Percentiles rank a stretch among this genome's conserved stretches.
Evolutionary conservation across 2,113 vertebrate species (phyloP).

Genomic region (Pitta sordida): DNA sequence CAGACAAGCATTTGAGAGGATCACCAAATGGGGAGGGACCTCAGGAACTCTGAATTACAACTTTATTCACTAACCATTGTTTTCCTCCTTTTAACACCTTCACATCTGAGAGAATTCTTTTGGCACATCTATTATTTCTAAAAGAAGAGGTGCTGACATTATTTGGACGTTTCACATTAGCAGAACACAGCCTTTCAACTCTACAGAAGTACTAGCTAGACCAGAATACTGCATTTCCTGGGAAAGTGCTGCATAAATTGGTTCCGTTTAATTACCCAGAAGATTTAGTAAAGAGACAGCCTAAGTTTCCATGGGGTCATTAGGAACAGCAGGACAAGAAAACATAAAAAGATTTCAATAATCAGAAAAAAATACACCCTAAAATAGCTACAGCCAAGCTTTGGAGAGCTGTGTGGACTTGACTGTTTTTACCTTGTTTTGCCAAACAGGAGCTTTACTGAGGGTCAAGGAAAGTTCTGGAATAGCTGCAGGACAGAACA

Average conservation of each 20-base stretch:
- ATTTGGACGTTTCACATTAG: not conserved
- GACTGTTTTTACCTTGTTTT: not conserved
- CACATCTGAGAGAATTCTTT: not conserved
- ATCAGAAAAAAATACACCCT: not conserved
- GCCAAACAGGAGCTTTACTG: not conserved
- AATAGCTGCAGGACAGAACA: not conserved
- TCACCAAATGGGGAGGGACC: not conserved
- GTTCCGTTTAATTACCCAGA: not conserved
- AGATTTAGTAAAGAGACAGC: slow-evolving; percentile 10
- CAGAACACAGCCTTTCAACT: not conserved
- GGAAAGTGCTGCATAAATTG: not conserved
- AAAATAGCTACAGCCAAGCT: not conserved
- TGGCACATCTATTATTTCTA: not conserved
- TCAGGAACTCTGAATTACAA: not conserved
- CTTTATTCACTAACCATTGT: not conserved
- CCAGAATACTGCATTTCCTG: not conserved
- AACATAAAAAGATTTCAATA: not conserved
- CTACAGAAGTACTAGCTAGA: not conserved
- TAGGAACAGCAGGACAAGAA: slow-evolving; percentile 35
- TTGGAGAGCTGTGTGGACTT: not conserved
- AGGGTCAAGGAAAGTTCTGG: not conserved
- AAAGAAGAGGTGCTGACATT: not conserved
- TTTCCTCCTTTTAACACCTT: not conserved
- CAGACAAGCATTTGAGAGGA: not conserved
- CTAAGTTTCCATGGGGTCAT: slow-evolving; percentile 7